phyloP scores from a whole-genome alignment of 2,888 invertebrate species.

The Corythucha ciliata region DNA sequence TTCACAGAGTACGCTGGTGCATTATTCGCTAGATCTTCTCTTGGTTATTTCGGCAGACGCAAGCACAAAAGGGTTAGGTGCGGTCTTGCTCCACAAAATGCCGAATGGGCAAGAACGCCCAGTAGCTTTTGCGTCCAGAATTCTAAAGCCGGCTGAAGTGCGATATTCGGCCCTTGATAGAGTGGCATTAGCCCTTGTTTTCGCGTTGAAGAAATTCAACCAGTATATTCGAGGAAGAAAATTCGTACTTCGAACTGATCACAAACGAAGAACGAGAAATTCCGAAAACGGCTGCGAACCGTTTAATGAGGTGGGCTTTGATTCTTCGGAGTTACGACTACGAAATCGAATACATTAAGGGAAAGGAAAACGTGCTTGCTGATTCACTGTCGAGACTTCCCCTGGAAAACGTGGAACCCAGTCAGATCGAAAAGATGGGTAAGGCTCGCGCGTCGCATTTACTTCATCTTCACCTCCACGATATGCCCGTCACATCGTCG shows the following conservation, averaged over 20 bases:
- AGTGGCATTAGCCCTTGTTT: conserved; percentile 19
- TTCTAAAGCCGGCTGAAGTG: not conserved
- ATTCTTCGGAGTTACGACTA: not conserved
- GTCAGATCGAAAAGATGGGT: no score
- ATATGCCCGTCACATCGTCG: no score
- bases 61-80: conserved; percentile 19
- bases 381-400: no score
- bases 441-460: no score
- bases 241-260: not conserved
- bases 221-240: not conserved
- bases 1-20: conserved; percentile 8
- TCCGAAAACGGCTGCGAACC: conserved; percentile 26
- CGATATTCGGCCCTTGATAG: conserved; percentile 21
- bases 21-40: conserved; percentile 2
- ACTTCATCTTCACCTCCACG: no score
- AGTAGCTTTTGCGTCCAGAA: conserved; percentile 19
- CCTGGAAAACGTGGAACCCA: no score
- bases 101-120: conserved; percentile 16
- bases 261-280: conserved; percentile 21
- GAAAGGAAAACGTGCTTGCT: no score
- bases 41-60: conserved; percentile 21
- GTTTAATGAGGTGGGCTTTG: conserved; percentile 5
- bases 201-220: conserved; percentile 1
- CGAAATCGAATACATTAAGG: conserved; percentile 3
- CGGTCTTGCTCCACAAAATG: conserved; percentile 16